phyloP scores from a whole-genome alignment of 2,797 vertebrate species.

The Dermochelys coriacea region DNA sequence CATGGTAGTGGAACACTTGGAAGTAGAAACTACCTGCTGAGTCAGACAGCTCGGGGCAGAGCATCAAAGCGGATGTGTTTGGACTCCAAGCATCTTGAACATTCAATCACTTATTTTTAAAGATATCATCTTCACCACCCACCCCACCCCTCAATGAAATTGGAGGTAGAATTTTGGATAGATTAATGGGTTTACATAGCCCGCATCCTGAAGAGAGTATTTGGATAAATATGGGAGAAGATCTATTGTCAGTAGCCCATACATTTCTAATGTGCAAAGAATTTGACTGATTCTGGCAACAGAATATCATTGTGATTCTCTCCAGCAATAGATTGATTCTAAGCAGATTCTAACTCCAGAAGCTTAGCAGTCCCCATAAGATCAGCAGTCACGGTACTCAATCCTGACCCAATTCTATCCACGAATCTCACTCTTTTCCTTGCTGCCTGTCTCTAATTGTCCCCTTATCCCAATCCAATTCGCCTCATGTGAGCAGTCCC shows the following conservation, averaged over 20 bases:
- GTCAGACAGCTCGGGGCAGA: not conserved
- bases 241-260: not conserved
- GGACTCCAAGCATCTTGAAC: not conserved
- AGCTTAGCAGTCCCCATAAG: not conserved
- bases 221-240: not conserved
- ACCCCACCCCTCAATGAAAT: not conserved
- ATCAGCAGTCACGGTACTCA: not conserved
- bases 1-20: not conserved
- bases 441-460: not conserved
- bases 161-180: not conserved
- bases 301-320: not conserved
- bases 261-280: not conserved
- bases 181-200: not conserved
- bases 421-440: not conserved
- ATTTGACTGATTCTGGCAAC: not conserved
- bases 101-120: not conserved
- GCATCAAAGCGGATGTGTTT: not conserved
- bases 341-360: not conserved
- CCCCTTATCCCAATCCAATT: constrained; percentile 20
- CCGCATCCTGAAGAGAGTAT: not conserved
- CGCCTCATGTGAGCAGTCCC: not conserved
- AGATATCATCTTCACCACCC: not conserved
- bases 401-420: not conserved
- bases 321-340: not conserved
- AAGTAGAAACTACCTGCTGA: not conserved